Base-by-base conservation (phyloP, 2,113 vertebrate genomes). In the Ochotona curzoniae region DNA sequence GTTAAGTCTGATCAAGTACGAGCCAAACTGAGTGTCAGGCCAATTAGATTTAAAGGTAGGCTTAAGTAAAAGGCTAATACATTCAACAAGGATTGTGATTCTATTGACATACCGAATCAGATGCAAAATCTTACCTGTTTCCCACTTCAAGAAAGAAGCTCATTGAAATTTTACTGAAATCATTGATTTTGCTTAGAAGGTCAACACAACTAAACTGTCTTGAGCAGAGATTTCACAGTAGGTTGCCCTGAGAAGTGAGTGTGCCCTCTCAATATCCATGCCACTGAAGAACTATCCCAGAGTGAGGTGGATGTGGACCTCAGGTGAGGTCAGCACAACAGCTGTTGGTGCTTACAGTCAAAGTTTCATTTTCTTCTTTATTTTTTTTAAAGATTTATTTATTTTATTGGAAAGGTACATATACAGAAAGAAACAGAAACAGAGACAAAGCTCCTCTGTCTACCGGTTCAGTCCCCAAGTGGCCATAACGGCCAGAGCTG, bases 341-440 rank as follows among this genome's bases (percentile, higher is more conserved):
- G 14, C 26, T 30, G 25, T 1, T 20, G 9, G 47, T 8, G 76
- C 23, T 23, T 64, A 14, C 18, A 66, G 44, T 8, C 14, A 38
- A 54, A 51, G 15, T 38, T 17, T 57, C 28, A 25, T 67, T 95
- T 87, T 86, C 76, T 78, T 87, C 67, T 84, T 81, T 47, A 26
- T 32, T 66, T 14, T 32, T 66, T 14, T 44, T 44, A 44, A 44
- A 44, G 38, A 44, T 44, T 44, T 6, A 44, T 44, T 44, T 44
- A 44, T 44, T 44, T 44, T 44, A 44, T 44, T 44, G 38, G 38
- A 44, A 44, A 44, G 38, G 38, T 6, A 44, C 38, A 44, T 44
- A 4, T 44, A 44, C 38, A 44, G 38, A 44, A 44, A 44, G 38
- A 44, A 44, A 6, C 4, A 44, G 38, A 44, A 44, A 44, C 38